Conservation (phyloP, 2,113 vertebrate genomes). For the Seriola dumerili region DNA sequence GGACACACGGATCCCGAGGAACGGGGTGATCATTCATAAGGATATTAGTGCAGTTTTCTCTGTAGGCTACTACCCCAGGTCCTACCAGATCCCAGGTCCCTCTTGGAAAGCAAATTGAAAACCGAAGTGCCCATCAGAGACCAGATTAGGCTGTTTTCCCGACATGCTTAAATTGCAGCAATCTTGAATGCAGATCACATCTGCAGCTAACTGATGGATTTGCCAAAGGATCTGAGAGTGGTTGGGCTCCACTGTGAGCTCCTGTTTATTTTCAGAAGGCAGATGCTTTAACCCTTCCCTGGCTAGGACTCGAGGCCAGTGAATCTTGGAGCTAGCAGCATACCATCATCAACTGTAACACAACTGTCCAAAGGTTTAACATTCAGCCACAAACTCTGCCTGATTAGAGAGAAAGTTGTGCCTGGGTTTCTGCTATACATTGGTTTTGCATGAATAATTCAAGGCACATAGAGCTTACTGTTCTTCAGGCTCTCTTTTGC, state of each 20-base stretch:
- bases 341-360: constrained; percentile 64
- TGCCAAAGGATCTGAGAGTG: constrained; percentile 81
- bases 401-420: constrained; percentile 77
- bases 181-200: constrained; percentile 87
- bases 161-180: constrained; percentile 82
- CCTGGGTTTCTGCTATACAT: constrained; percentile 57
- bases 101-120: constrained; percentile 78
- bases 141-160: constrained; percentile 78
- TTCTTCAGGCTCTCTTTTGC: constrained; percentile 60
- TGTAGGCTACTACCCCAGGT: constrained; percentile 41
- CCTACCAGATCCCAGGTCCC: constrained; percentile 54
- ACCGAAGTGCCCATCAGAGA: constrained; percentile 75
- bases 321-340: constrained; percentile 24
- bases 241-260: constrained; percentile 70
- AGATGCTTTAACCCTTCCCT: constrained; percentile 75
- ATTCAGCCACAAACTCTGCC: constrained; percentile 63
- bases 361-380: constrained; percentile 67
- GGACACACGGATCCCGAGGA: constrained; percentile 12
- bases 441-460: constrained; percentile 81
- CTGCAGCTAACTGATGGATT: constrained; percentile 87
- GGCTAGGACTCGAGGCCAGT: neutral
- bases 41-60: constrained; percentile 35
- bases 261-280: constrained; percentile 79
- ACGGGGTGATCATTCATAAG: constrained; percentile 34
- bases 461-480: constrained; percentile 61